Evolutionary conservation across 2,797 vertebrate species (phyloP).

Genomic region (Ciconia nigra): DNA sequence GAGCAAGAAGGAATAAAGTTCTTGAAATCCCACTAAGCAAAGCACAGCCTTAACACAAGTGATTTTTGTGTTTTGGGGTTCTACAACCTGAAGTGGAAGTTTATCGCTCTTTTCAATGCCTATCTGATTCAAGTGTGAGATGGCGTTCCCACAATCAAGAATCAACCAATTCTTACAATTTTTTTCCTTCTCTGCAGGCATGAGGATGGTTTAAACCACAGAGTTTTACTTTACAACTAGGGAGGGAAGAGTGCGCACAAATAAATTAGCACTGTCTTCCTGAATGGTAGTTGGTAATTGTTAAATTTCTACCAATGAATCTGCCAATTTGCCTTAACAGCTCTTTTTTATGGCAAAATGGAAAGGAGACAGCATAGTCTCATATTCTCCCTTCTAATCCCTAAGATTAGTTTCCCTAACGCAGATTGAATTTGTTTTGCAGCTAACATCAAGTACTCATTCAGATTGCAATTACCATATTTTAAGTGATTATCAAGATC

Average conservation of each 20-base stretch:
- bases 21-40: background rate
- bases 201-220: background rate
- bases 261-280: background rate
- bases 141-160: background rate
- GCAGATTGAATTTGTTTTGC: background rate
- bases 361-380: slow-evolving; percentile 1
- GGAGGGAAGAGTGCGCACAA: background rate
- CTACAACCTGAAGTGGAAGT: background rate
- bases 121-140: background rate
- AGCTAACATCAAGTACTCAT: background rate
- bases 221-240: background rate
- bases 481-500: background rate
- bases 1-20: background rate
- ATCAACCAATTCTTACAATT: background rate
- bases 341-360: background rate
- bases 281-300: background rate
- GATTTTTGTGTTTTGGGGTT: background rate
- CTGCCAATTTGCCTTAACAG: background rate
- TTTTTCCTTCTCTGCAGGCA: background rate
- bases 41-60: background rate
- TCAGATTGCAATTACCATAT: background rate
- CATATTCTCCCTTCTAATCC: background rate
- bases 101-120: background rate
- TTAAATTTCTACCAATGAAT: background rate
- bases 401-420: background rate